Evolutionary conservation across 2,797 vertebrate species (phyloP).

Genomic region (Darevskia mixta): DNA sequence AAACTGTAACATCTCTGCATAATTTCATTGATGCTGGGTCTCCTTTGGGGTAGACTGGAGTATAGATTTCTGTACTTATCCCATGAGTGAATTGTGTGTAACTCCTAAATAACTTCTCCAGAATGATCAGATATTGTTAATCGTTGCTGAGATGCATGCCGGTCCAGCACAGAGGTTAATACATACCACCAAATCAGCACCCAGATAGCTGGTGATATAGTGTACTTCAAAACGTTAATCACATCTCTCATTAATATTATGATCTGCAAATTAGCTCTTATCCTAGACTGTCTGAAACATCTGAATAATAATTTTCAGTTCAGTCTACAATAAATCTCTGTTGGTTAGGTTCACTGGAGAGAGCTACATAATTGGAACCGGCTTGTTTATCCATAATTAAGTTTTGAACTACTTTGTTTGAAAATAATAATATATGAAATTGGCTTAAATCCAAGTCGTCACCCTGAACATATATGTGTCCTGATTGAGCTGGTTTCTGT

Average conservation of each 20-base stretch:
- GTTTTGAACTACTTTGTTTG: not conserved
- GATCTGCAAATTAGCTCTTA: slow-evolving; percentile 1
- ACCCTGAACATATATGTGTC: not conserved
- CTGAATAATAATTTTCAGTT: not conserved
- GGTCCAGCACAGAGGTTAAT: not conserved
- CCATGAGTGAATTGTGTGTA: not conserved
- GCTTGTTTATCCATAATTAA: not conserved
- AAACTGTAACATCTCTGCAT: not conserved
- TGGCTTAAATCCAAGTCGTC: not conserved
- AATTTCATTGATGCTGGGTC: not conserved
- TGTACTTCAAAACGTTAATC: not conserved
- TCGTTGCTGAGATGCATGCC: not conserved
- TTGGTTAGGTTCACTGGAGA: not conserved
- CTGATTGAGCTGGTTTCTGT: not conserved
- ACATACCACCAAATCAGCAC: not conserved
- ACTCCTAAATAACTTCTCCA: not conserved
- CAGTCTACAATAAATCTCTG: not conserved
- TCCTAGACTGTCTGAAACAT: not conserved
- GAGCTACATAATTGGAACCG: not conserved
- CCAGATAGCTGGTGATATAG: not conserved
- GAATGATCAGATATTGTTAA: not conserved
- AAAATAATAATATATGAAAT: not conserved
- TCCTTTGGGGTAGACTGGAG: not conserved
- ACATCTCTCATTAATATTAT: slow-evolving; percentile 9
- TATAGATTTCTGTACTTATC: not conserved